These are phyloP conservation scores for Indicator indicator DNA, from an alignment of 2,113 vertebrate genomes.

Conservation along the genomic window DNA sequence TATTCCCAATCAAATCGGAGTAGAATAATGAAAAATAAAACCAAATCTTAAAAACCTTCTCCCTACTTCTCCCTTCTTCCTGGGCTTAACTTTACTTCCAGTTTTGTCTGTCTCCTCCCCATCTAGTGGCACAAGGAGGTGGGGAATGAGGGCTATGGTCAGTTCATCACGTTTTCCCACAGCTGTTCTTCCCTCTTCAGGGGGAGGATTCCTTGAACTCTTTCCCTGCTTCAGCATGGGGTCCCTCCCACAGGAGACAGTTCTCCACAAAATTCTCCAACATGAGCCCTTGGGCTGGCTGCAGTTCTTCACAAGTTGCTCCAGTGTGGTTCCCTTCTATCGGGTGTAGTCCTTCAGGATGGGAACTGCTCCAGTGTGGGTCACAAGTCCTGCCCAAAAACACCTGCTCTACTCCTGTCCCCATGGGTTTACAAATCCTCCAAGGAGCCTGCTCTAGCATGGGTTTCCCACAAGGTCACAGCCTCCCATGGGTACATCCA, in stretches of 20 bases:
- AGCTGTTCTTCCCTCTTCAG: neutral
- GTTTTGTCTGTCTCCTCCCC: neutral
- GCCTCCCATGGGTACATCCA: neutral
- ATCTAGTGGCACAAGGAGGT: neutral
- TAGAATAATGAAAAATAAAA: neutral
- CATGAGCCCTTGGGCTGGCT: neutral
- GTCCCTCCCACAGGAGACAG: neutral
- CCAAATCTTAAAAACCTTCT: neutral
- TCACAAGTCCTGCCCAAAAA: neutral
- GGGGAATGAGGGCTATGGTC: neutral
- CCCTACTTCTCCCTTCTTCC: neutral
- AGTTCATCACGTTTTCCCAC: no score
- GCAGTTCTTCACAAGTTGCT: neutral
- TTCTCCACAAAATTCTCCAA: neutral
- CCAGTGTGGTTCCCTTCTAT: no score
- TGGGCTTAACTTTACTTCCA: neutral
- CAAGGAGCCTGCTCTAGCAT: neutral
- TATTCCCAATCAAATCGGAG: neutral
- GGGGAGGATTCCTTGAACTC: neutral
- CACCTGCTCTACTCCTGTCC: neutral
- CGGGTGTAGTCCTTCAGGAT: neutral
- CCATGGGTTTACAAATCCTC: neutral
- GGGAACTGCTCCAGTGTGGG: neutral
- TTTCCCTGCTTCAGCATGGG: neutral
- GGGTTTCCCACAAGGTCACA: neutral